These are phyloP conservation scores for Ptilonorhynchus violaceus DNA, from an alignment of 2,113 vertebrate species.

Conservation along the genomic window DNA sequence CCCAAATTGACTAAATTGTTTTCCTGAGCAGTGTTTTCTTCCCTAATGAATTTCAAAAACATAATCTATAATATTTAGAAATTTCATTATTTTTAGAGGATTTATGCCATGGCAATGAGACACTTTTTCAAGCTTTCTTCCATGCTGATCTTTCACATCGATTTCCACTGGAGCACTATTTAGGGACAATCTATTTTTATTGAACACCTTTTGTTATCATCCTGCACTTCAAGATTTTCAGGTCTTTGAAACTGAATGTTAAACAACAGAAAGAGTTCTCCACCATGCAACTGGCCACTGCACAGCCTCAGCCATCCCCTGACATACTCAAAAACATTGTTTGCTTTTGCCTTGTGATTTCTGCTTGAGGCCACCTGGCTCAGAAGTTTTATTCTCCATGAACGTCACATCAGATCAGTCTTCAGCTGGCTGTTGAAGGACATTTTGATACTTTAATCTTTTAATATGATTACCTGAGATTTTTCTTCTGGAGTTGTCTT, in stretches of 20 bases:
- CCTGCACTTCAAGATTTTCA: not conserved
- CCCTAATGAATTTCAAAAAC: not conserved
- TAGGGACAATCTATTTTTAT: not conserved
- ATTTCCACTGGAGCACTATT: not conserved
- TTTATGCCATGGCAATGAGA: not conserved
- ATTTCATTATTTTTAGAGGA: not conserved
- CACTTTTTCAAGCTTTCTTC: not conserved
- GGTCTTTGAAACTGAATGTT: not conserved
- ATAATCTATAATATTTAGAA: not conserved
- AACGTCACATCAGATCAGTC: not conserved
- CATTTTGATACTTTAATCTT: not conserved
- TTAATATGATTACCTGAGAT: not conserved
- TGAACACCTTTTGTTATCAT: not conserved
- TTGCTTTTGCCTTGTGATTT: not conserved
- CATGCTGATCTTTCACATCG: not conserved
- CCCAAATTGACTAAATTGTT: rapidly evolving
- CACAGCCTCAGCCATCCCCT: not conserved
- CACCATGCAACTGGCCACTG: not conserved
- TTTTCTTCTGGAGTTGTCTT: not conserved
- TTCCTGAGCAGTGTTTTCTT: not conserved
- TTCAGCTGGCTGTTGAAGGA: not conserved
- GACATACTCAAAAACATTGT: not conserved
- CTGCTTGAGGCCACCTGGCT: not conserved
- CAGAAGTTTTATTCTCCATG: not conserved
- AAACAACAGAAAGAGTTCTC: not conserved